phyloP scores from a whole-genome alignment of 2,888 invertebrate genomes.

The Cylloceria caligata region DNA sequence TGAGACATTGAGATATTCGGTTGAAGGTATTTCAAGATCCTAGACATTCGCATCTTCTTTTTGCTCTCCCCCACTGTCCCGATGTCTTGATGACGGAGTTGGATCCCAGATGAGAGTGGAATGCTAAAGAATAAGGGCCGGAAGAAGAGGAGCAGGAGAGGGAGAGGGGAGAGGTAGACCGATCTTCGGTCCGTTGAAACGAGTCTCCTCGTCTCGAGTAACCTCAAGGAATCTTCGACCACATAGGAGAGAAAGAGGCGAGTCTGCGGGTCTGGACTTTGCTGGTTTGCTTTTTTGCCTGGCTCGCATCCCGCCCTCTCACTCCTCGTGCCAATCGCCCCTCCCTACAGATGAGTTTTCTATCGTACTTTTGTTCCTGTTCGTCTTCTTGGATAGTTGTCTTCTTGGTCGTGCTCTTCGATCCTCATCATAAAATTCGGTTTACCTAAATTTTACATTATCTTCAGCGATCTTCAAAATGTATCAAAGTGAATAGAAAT shows the following conservation, averaged over 20 bases:
- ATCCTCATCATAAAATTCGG: not conserved
- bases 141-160: constrained; percentile 3
- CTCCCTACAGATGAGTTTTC: not conserved
- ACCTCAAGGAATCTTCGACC: constrained; percentile 43
- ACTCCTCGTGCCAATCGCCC: not conserved
- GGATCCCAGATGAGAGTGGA: constrained; percentile 48
- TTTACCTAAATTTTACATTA: not conserved
- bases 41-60: constrained; percentile 21
- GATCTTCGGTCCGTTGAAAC: constrained; percentile 40
- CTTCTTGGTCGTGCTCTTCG: not conserved
- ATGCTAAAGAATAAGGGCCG: constrained; percentile 51
- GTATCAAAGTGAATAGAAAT: not conserved
- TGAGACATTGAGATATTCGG: constrained; percentile 22
- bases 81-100: constrained; percentile 44
- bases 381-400: constrained; percentile 3
- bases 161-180: not conserved
- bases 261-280: constrained; percentile 42
- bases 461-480: not conserved
- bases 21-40: constrained; percentile 35
- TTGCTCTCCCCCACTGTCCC: not conserved
- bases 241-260: constrained; percentile 16
- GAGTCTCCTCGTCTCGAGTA: constrained; percentile 18
- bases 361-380: constrained; percentile 20
- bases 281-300: constrained; percentile 18
- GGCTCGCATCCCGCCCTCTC: constrained; percentile 9